Evolutionary conservation across 2,113 vertebrate genomes (phyloP).

Genomic region (Myotis davidii): DNA sequence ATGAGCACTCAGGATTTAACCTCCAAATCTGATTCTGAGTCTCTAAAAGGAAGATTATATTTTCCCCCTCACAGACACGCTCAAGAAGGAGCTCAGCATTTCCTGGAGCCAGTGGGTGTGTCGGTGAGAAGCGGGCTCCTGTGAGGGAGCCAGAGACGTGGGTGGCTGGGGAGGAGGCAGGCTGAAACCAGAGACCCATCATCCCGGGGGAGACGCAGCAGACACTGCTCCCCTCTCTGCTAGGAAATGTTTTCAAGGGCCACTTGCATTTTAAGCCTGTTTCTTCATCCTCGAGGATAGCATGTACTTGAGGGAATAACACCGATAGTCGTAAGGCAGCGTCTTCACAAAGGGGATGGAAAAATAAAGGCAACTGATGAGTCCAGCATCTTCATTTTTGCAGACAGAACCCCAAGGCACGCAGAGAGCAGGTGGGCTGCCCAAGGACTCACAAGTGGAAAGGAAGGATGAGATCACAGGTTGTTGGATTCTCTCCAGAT

Average conservation of each 20-base stretch:
- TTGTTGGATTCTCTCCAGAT: neutral
- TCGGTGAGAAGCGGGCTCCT: neutral
- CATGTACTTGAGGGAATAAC: neutral
- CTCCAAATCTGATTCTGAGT: neutral
- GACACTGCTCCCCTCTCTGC: neutral
- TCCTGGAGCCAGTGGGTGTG: neutral
- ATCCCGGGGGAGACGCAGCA: neutral
- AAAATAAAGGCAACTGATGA: neutral
- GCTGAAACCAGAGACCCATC: neutral
- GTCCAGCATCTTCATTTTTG: neutral
- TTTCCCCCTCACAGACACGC: neutral
- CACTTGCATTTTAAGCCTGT: neutral
- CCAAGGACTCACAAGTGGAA: neutral
- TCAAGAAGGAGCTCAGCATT: neutral
- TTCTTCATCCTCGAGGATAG: neutral
- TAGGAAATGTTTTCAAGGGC: neutral
- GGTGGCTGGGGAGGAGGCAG: neutral
- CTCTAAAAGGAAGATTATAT: constrained; percentile 10
- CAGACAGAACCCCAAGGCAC: neutral
- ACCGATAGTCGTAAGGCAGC: neutral
- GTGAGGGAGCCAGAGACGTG: neutral
- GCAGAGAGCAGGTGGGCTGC: neutral
- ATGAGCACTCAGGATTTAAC: neutral
- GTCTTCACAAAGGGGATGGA: neutral
- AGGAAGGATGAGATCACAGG: neutral